Evolutionary conservation across 2,113 vertebrate genomes (phyloP).

Genomic region (Istiophorus platypterus): DNA sequence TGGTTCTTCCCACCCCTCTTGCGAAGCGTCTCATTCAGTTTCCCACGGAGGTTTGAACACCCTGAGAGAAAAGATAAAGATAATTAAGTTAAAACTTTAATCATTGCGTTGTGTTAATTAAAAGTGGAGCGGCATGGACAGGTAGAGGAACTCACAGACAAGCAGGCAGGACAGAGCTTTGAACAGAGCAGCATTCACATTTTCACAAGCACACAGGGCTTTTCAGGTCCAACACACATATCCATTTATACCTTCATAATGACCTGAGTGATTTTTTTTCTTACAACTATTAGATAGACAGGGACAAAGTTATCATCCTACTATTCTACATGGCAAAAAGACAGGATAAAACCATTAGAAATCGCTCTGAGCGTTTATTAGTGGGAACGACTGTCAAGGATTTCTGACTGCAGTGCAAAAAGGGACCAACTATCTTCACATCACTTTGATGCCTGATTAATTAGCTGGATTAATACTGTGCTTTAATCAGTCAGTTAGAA

Average conservation of each 20-base stretch:
- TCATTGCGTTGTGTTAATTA: slow-evolving; percentile 83
- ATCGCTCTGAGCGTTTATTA: slow-evolving; percentile 48
- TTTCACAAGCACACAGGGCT: slow-evolving; percentile 58
- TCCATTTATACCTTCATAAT: slow-evolving; percentile 59
- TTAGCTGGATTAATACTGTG: slow-evolving; percentile 57
- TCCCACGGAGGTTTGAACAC: slow-evolving; percentile 74
- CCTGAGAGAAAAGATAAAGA: slow-evolving; percentile 85
- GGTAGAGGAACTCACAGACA: slow-evolving; percentile 67
- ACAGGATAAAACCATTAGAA: slow-evolving; percentile 49
- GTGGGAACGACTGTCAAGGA: slow-evolving; percentile 54
- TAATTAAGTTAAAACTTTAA: slow-evolving; percentile 86
- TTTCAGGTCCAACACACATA: slow-evolving; percentile 52
- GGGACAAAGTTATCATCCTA: slow-evolving; percentile 57
- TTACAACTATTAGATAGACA: slow-evolving; percentile 45
- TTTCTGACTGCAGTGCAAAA: slow-evolving; percentile 45
- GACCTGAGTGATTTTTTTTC: slow-evolving; percentile 49
- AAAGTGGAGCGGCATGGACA: slow-evolving; percentile 75
- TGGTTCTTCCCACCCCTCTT: slow-evolving; percentile 52
- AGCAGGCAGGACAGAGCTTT: slow-evolving; percentile 59
- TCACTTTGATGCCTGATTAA: slow-evolving; percentile 71
- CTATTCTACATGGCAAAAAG: slow-evolving; percentile 35
- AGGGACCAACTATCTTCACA: slow-evolving; percentile 4
- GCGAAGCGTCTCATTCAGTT: slow-evolving; percentile 75
- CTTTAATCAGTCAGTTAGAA: slow-evolving; percentile 65
- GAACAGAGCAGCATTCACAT: slow-evolving; percentile 71